Percentiles rank a stretch among this genome's conserved stretches.
Evolutionary conservation across 92 coral and sea anemone genomes (phyloP).

Genomic region (Desmophyllum pertusum): DNA sequence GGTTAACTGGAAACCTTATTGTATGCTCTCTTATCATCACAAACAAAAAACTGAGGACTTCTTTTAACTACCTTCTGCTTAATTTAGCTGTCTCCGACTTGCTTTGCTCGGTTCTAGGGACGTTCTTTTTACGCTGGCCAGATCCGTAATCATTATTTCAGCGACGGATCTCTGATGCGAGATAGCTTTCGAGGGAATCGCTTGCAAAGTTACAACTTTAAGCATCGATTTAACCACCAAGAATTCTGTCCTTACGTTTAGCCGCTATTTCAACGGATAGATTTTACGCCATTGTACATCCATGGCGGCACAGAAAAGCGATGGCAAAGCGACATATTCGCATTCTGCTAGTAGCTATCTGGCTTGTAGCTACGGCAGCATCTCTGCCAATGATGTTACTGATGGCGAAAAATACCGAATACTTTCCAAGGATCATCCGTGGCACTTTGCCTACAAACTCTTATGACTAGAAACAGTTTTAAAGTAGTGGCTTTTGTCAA

Average conservation of each 20-base stretch:
- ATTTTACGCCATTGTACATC: slow-evolving; percentile 44
- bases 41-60: slow-evolving; percentile 54
- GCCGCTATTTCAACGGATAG: slow-evolving; percentile 62
- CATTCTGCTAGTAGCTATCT: slow-evolving; percentile 20
- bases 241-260: slow-evolving; percentile 43
- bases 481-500: slow-evolving; percentile 22
- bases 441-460: slow-evolving; percentile 2
- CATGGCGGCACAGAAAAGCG: slow-evolving; percentile 33
- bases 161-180: background rate
- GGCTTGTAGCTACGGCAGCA: slow-evolving; percentile 17
- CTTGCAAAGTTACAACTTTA: slow-evolving; percentile 23
- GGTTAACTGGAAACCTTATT: slow-evolving; percentile 60
- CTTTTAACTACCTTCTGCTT: slow-evolving; percentile 73
- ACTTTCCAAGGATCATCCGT: background rate
- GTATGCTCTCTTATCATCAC: slow-evolving; percentile 55
- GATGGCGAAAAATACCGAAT: slow-evolving; percentile 11
- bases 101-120: slow-evolving; percentile 18
- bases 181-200: background rate
- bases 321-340: slow-evolving; percentile 23
- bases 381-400: slow-evolving; percentile 23
- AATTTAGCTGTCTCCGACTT: slow-evolving; percentile 70
- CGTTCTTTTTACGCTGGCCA: slow-evolving; percentile 26
- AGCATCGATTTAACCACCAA: slow-evolving; percentile 27
- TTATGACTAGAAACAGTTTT: slow-evolving; percentile 12
- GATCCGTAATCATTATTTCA: slow-evolving; percentile 26